Conservation (phyloP, 2,113 vertebrate genomes). For the Falcunculus frontatus region DNA sequence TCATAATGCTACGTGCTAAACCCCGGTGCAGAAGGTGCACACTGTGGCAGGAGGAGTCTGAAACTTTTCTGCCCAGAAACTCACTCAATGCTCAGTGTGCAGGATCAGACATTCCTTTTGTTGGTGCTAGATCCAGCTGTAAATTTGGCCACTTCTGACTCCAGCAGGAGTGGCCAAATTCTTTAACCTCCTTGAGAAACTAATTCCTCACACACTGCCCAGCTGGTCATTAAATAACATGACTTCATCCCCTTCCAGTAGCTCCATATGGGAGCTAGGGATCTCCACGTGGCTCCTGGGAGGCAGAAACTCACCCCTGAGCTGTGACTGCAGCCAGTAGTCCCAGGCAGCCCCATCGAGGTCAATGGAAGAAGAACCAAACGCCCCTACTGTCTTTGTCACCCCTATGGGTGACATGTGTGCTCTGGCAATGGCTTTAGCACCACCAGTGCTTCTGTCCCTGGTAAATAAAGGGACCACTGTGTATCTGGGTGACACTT, state of each 20-base stretch:
- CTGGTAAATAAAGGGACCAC: background rate
- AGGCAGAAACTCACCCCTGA: background rate
- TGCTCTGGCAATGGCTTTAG: background rate
- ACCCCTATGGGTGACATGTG: accelerated
- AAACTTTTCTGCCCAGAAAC: background rate
- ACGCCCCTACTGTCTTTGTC: background rate
- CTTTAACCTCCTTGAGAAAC: background rate
- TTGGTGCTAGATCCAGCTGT: background rate
- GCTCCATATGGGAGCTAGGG: background rate
- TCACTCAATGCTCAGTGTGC: background rate
- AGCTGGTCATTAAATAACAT: background rate
- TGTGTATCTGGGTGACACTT: background rate
- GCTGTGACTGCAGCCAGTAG: background rate
- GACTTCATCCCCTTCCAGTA: background rate
- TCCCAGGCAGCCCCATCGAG: accelerated
- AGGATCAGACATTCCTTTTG: background rate
- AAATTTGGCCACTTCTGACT: no score
- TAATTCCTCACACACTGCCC: background rate
- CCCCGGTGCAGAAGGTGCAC: background rate
- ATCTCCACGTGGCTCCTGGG: accelerated
- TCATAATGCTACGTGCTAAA: background rate
- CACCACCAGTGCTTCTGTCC: background rate
- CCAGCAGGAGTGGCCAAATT: background rate
- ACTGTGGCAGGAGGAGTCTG: background rate
- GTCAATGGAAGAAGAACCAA: background rate